Evolutionary conservation across 2,888 invertebrate species (phyloP).

Genomic region (Monopis laevigella): DNA sequence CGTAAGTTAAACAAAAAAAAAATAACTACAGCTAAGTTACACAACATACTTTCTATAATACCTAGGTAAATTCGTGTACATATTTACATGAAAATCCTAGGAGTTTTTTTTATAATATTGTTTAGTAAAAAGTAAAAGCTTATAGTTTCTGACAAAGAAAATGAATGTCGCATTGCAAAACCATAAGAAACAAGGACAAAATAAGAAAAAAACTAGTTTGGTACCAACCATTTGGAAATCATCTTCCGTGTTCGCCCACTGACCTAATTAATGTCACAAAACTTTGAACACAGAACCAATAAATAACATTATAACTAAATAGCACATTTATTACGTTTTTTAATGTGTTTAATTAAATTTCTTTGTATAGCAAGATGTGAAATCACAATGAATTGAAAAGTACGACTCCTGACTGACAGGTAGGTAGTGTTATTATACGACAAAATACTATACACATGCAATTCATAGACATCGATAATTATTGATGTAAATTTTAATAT

Average conservation of each 20-base stretch:
- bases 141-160: slow-evolving; percentile 24
- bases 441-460: slow-evolving; percentile 1
- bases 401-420: slow-evolving; percentile 2
- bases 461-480: background rate
- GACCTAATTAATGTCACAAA: slow-evolving; percentile 4
- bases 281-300: background rate
- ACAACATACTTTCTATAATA: slow-evolving; percentile 27
- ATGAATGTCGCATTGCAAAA: slow-evolving; percentile 9
- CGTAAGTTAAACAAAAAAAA: slow-evolving; percentile 2
- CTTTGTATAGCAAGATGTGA: no score
- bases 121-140: slow-evolving; percentile 62
- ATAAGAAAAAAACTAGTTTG: slow-evolving; percentile 9
- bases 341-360: no score
- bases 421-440: slow-evolving; percentile 1
- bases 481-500: slow-evolving; percentile 16
- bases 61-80: no score
- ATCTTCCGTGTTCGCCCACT: slow-evolving; percentile 10
- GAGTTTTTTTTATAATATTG: no score
- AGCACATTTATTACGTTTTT: background rate
- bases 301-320: background rate
- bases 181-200: slow-evolving; percentile 12
- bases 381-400: background rate
- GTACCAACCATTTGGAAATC: slow-evolving; percentile 1
- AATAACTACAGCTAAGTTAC: slow-evolving; percentile 5
- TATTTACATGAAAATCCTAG: no score